Percentiles rank a stretch among this genome's conserved stretches.
Evolutionary conservation across 2,113 vertebrate genomes (phyloP).

Genomic region (Myocastor coypus): DNA sequence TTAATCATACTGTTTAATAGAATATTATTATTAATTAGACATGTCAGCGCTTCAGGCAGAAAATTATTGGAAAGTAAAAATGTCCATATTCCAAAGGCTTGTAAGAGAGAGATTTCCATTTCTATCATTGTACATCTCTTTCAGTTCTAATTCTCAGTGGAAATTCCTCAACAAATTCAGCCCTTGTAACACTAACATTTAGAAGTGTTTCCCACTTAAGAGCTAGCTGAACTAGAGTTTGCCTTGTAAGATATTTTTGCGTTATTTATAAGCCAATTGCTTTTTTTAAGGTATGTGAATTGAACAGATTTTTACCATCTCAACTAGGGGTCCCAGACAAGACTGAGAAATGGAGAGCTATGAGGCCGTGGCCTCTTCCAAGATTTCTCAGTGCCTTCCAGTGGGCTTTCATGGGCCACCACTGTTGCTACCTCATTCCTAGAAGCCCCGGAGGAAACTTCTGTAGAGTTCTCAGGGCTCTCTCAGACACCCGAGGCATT

Average conservation of each 20-base stretch:
- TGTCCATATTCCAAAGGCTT: conserved; percentile 57
- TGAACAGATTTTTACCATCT: conserved; percentile 51
- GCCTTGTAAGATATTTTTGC: conserved; percentile 37
- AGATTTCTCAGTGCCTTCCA: background rate
- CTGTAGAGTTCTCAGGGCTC: background rate
- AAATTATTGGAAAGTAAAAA: conserved; percentile 74
- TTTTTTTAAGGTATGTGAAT: conserved; percentile 14
- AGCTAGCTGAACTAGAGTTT: conserved; percentile 30
- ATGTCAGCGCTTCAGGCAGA: conserved; percentile 76
- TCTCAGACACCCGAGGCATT: background rate
- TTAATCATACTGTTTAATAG: conserved; percentile 75
- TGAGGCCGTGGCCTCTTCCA: background rate
- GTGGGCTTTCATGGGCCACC: background rate
- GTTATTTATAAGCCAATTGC: conserved; percentile 57
- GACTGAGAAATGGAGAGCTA: background rate
- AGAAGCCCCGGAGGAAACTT: background rate
- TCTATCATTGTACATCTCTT: conserved; percentile 49
- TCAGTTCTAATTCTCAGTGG: conserved; percentile 59
- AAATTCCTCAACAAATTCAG: conserved; percentile 62
- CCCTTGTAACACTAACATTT: conserved; percentile 49
- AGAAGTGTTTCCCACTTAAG: conserved; percentile 60
- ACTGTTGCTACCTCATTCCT: background rate
- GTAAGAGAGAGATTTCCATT: conserved; percentile 61
- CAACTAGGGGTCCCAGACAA: background rate
- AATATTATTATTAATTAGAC: conserved; percentile 81